Base-by-base conservation (phyloP, 2,888 invertebrate species). In the Zaprionus bogoriensis region DNA sequence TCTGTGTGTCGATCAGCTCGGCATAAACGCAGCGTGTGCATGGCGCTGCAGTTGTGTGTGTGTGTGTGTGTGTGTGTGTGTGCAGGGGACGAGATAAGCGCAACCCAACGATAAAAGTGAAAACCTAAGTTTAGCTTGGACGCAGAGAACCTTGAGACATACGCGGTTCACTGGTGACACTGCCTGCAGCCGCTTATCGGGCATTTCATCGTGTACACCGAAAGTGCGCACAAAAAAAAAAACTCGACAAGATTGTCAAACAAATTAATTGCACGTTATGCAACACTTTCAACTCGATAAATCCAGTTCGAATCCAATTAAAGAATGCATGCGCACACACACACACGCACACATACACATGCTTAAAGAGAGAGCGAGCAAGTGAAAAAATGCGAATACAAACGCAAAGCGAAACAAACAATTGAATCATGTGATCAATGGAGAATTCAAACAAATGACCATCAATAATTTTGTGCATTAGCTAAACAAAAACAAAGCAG, bases 401-500 rank as follows among this genome's bases (percentile, higher is more conserved):
- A 36, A 17, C 14, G 32, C 17, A 36, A 36, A 17, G 17, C 19
- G n/a, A 27, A 45, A 45, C 39, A 63, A 55, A 55, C 46, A 52
- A 62, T 52, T 47, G 19, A 32, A 39, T 65, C 64, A 64, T 55
- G 64, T 64, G 48, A 64, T 64, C 32, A 38, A 32, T 41, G 12
- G 20, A 30, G 39, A 17, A 39, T 36, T 46, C 14, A 25, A 14
- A 53, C n/a, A 23, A 23, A 5, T 23, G 45, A 36, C 14, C 30
- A 64, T 44, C 36, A 36, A 64, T 48, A 44, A 48, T 54, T 30
- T 48, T 25, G 14, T 64, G 65, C 65, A 54, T 19, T 48, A 64
- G 38, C 44, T 20, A 10, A 25, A 9, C 32, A 48, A 52, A 45
- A 60, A 62, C 30, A 61, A 39, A 39, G 19, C 19, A 36, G 2